Evolutionary conservation across 2,888 invertebrate species (phyloP).

Genomic region (Lottia gigantea): DNA sequence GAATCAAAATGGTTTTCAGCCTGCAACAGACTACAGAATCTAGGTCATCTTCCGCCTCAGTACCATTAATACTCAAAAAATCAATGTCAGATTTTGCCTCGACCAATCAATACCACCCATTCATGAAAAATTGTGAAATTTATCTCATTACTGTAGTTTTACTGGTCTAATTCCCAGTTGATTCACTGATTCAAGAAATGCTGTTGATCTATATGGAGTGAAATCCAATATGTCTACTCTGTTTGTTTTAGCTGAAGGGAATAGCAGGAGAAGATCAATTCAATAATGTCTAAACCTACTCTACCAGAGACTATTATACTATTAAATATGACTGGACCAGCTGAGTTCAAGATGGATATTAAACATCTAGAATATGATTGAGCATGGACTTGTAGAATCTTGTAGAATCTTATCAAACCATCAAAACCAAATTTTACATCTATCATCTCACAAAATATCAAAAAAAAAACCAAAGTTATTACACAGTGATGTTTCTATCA

Average conservation of each 20-base stretch:
- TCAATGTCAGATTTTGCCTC: constrained; percentile 1
- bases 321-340: neutral
- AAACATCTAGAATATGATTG: too few species aligned
- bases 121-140: constrained; percentile 6
- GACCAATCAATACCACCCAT: constrained; percentile 4
- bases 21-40: too few species aligned
- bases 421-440: too few species aligned
- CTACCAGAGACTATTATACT: neutral
- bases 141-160: neutral
- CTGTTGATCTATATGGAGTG: neutral
- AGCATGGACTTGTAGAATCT: too few species aligned
- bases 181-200: neutral
- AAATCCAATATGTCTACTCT: constrained; percentile 5
- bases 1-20: too few species aligned
- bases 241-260: constrained; percentile 3
- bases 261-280: neutral
- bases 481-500: too few species aligned
- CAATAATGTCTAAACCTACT: constrained; percentile 1
- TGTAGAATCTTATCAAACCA: too few species aligned
- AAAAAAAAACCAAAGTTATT: too few species aligned
- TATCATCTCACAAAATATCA: too few species aligned
- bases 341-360: too few species aligned
- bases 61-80: neutral
- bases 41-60: too few species aligned
- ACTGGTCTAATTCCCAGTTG: constrained; percentile 3